Percentiles rank a stretch among this genome's conserved stretches.
Evolutionary conservation across 2,797 vertebrate species (phyloP).

Genomic region (Poeciliopsis paucimaculata): DNA sequence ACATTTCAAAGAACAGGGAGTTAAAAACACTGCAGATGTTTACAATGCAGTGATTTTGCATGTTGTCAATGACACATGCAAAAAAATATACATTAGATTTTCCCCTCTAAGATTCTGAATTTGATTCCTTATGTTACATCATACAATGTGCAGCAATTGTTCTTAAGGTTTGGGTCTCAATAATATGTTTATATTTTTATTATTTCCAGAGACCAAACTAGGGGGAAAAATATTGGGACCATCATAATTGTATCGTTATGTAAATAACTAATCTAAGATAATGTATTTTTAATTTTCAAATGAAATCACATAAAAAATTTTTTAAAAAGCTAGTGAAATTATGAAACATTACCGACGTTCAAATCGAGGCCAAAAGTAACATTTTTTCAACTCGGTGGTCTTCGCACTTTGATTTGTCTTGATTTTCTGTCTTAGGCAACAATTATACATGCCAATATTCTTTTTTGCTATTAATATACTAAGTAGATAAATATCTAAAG

Average conservation of each 20-base stretch:
- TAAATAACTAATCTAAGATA: not conserved
- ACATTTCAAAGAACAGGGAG: constrained; percentile 7
- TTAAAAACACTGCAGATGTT: constrained; percentile 29
- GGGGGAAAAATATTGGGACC: not conserved
- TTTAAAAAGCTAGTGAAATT: not conserved
- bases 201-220: not conserved
- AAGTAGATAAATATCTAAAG: not conserved
- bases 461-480: not conserved
- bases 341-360: not conserved
- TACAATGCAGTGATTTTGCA: not conserved
- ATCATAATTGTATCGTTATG: not conserved
- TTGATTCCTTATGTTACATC: not conserved
- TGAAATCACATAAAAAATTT: not conserved
- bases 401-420: not conserved
- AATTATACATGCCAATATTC: not conserved
- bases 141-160: not conserved
- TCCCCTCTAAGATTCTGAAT: not conserved
- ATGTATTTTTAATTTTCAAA: not conserved
- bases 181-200: not conserved
- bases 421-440: not conserved
- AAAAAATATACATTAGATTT: not conserved
- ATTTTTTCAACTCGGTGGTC: not conserved
- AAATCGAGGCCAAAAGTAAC: not conserved
- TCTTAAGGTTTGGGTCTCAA: not conserved
- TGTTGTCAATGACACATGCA: not conserved